phyloP scores from a whole-genome alignment of 2,113 vertebrate genomes.

The Geothlypis trichas region DNA sequence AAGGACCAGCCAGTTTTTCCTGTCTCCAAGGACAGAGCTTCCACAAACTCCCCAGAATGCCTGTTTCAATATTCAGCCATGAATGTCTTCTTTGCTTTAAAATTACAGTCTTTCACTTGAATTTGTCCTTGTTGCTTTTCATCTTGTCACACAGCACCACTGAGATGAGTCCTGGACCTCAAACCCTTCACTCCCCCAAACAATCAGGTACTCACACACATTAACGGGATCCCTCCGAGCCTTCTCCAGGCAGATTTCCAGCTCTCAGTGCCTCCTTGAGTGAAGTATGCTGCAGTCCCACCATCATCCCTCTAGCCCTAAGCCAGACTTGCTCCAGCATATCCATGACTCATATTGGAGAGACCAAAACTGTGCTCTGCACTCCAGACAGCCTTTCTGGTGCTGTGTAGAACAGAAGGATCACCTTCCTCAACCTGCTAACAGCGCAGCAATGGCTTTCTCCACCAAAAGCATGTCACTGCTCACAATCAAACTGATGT shows the following conservation, averaged over 20 bases:
- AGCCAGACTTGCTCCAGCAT: not conserved
- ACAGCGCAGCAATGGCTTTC: not conserved
- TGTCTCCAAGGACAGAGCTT: not conserved
- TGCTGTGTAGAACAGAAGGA: not conserved
- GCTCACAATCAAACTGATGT: not conserved
- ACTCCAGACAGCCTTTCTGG: not conserved
- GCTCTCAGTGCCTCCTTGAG: not conserved
- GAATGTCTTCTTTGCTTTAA: not conserved
- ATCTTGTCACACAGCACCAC: not conserved
- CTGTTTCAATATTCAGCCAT: not conserved
- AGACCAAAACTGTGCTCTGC: not conserved
- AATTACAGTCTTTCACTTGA: not conserved
- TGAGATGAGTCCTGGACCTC: not conserved
- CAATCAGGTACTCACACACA: not conserved
- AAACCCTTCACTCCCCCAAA: accelerated
- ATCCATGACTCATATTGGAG: not conserved
- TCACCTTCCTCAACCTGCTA: not conserved
- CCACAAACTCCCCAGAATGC: not conserved
- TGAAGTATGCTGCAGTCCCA: not conserved
- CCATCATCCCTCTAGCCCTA: not conserved
- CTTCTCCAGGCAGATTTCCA: not conserved
- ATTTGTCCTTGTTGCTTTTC: not conserved
- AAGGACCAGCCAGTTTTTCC: not conserved
- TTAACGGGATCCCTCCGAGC: accelerated
- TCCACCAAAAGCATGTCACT: not conserved